Conservation (phyloP, 2,888 invertebrate genomes). For the Phania funesta region DNA sequence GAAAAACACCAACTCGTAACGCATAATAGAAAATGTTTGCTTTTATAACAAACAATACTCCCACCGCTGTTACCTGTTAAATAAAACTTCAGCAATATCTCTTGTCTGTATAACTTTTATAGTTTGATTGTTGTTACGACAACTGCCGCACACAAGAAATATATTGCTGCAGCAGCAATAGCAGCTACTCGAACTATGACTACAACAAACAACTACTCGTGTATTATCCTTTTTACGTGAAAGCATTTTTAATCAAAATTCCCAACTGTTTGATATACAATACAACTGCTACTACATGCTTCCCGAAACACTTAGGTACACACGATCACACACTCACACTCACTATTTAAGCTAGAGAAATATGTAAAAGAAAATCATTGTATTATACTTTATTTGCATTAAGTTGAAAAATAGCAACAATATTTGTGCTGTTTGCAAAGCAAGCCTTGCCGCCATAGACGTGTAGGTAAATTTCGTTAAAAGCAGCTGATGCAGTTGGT, state of each 20-base stretch:
- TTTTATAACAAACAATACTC: constrained; percentile 41
- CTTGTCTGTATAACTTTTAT: constrained; percentile 39
- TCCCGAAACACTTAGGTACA: neutral
- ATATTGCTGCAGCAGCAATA: neutral
- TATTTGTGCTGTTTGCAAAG: constrained; percentile 1
- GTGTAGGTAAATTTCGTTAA: constrained; percentile 53
- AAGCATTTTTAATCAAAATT: constrained; percentile 80
- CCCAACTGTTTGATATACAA: constrained; percentile 77
- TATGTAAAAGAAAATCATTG: constrained; percentile 44
- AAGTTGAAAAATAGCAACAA: constrained; percentile 38
- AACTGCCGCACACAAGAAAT: constrained; percentile 13
- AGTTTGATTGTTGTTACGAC: constrained; percentile 41
- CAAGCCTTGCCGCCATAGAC: constrained; percentile 29
- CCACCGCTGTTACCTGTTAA: constrained; percentile 21
- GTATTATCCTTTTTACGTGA: constrained; percentile 73
- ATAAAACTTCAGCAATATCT: constrained; percentile 16
- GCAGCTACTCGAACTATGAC: constrained; percentile 20
- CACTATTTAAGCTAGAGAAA: neutral
- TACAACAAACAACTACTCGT: constrained; percentile 40
- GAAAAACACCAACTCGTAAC: constrained; percentile 44
- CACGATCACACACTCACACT: neutral
- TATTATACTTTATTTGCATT: constrained; percentile 44
- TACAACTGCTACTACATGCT: constrained; percentile 68
- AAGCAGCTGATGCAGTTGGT: constrained; percentile 45
- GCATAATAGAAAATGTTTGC: constrained; percentile 48